Conservation (phyloP, 2,797 vertebrate genomes). For the Molossus molossus region DNA sequence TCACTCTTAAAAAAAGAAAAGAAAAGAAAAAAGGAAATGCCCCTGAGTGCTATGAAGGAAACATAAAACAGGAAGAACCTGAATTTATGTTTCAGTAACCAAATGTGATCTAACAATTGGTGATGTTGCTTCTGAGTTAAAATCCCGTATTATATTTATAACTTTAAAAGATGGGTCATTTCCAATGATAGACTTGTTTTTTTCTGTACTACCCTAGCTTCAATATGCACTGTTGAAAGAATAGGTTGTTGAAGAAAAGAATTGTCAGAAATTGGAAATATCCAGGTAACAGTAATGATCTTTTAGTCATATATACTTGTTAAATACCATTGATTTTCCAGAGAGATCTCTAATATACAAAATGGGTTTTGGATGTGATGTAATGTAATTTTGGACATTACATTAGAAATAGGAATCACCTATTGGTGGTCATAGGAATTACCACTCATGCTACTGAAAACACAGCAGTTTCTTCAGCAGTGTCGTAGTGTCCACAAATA, state of each 20-base stretch:
- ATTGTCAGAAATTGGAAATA: conserved; percentile 46
- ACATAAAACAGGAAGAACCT: not conserved
- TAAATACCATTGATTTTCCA: conserved; percentile 19
- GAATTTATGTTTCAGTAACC: not conserved
- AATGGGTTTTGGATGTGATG: not conserved
- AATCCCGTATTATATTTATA: not conserved
- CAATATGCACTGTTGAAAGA: not conserved
- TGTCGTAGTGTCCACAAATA: not conserved
- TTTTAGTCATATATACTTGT: not conserved
- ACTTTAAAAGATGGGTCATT: not conserved
- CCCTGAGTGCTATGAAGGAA: not conserved
- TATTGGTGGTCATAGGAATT: not conserved
- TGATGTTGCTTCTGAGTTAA: not conserved
- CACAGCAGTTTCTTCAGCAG: not conserved
- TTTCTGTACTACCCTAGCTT: not conserved
- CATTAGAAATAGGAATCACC: no score
- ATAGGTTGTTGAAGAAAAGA: not conserved
- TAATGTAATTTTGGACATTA: not conserved
- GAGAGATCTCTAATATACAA: not conserved
- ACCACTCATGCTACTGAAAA: not conserved
- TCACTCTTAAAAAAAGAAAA: not conserved
- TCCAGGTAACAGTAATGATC: not conserved
- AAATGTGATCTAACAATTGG: not conserved
- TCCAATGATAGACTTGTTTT: not conserved
- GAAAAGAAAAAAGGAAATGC: not conserved